A percentile compares a stretch with the other conserved stretches of the same genome.
These are phyloP conservation scores for Acrocephalus arundinaceus DNA, from an alignment of 2,113 vertebrate genomes.

Conservation along the genomic window DNA sequence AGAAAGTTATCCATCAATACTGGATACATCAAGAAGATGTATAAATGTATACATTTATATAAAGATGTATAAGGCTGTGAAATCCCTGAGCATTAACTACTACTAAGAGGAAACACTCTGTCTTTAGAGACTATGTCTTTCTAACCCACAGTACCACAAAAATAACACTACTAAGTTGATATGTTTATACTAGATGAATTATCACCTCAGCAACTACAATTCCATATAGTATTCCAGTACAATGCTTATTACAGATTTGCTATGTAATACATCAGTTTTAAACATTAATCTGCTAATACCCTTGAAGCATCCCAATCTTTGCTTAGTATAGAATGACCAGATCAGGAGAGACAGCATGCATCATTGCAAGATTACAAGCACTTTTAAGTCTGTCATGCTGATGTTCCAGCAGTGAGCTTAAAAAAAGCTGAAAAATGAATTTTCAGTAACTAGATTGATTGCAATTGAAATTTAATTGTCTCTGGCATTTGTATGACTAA, in stretches of 20 bases:
- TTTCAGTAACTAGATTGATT: neutral
- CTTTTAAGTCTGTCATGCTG: slow-evolving; percentile 6
- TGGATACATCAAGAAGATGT: neutral
- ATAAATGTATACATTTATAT: neutral
- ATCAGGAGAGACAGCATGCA: neutral
- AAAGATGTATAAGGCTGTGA: neutral
- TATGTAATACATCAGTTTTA: neutral
- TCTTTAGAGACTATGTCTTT: neutral
- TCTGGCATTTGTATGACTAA: neutral
- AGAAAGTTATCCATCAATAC: neutral
- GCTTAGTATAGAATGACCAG: neutral
- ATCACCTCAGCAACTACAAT: neutral
- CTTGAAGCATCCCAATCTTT: neutral
- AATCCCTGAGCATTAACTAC: neutral
- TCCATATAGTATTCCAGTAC: neutral
- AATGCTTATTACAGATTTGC: neutral
- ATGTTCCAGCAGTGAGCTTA: neutral
- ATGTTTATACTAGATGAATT: neutral
- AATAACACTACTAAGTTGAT: neutral
- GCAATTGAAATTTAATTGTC: slow-evolving; percentile 27
- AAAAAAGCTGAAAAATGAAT: slow-evolving; percentile 22
- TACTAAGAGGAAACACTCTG: neutral
- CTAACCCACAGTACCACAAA: neutral
- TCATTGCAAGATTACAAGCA: neutral
- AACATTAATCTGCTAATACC: neutral